Percentiles rank a stretch among this genome's conserved stretches.
These are phyloP conservation scores for Porites lutea DNA, from an alignment of 64 coral and sea anemone species.

Conservation along the genomic window DNA sequence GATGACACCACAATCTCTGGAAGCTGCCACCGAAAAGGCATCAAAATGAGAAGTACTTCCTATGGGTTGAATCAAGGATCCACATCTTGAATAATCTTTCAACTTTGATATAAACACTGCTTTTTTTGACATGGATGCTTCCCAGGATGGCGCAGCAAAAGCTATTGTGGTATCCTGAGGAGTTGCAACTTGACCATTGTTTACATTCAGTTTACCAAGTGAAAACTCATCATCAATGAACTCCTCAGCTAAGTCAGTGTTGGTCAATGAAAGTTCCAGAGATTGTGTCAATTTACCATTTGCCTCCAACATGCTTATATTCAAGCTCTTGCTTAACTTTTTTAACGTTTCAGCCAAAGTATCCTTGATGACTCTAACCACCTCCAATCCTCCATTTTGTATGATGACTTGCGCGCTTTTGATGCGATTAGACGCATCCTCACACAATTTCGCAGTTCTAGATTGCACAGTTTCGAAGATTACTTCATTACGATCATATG, in stretches of 20 bases:
- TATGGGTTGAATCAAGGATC: conserved; percentile 40
- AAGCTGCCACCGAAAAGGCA: conserved; percentile 63
- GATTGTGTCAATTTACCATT: conserved; percentile 2
- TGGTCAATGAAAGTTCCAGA: neutral
- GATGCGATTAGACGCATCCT: conserved; percentile 29
- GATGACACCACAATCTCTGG: conserved; percentile 39
- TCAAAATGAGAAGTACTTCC: conserved; percentile 22
- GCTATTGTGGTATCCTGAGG: neutral
- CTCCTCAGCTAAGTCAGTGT: neutral
- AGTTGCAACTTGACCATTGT: neutral
- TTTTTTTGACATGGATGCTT: no score
- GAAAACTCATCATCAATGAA: neutral
- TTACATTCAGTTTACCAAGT: neutral
- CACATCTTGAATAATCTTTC: conserved; percentile 2
- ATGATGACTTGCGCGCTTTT: conserved; percentile 46
- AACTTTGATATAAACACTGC: neutral
- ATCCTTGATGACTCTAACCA: conserved; percentile 57
- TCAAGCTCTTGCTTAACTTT: neutral
- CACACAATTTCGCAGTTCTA: neutral
- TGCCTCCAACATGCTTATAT: neutral
- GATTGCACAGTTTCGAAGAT: conserved; percentile 14
- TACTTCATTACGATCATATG: conserved; percentile 19
- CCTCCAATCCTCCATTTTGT: conserved; percentile 27
- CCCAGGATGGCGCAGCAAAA: neutral
- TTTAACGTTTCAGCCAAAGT: conserved; percentile 32